A percentile compares a stretch with the other conserved stretches of the same genome.
Conservation (phyloP, 2,888 invertebrate species). For the Leucophenga maculata region DNA sequence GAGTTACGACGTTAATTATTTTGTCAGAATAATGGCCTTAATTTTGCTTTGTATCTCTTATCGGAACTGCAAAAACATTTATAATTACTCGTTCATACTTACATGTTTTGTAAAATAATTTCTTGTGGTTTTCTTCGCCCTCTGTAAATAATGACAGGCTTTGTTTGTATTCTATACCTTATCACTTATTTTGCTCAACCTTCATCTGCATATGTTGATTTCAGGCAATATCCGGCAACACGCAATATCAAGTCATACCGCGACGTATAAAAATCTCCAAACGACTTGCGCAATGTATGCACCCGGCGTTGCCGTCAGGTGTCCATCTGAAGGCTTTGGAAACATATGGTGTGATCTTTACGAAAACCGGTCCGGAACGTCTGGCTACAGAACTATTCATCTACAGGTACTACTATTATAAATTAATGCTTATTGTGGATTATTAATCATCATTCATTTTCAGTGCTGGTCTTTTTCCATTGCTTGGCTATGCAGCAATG, state of each 20-base stretch:
- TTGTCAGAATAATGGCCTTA: slow-evolving; percentile 2
- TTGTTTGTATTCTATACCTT: too few relatives aligned
- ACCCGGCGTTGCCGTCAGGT: slow-evolving; percentile 91
- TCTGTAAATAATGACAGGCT: too few relatives aligned
- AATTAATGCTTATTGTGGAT: not conserved
- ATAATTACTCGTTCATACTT: too few relatives aligned
- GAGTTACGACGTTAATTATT: slow-evolving; percentile 1
- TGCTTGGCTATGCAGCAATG: slow-evolving; percentile 90
- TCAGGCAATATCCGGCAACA: slow-evolving; percentile 83
- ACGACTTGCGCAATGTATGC: slow-evolving; percentile 93
- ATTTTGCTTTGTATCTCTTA: slow-evolving; percentile 6
- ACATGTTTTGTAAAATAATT: too few relatives aligned
- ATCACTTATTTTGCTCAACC: slow-evolving; percentile 22
- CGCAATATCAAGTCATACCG: slow-evolving; percentile 89
- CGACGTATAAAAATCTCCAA: slow-evolving; percentile 90
- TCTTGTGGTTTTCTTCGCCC: too few relatives aligned
- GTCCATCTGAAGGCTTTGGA: slow-evolving; percentile 93
- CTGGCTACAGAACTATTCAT: slow-evolving; percentile 88
- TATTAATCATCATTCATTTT: not conserved
- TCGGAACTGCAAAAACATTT: not conserved
- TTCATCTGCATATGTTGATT: slow-evolving; percentile 42
- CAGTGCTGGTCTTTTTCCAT: slow-evolving; percentile 85
- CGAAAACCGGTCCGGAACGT: slow-evolving; percentile 86
- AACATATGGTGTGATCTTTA: slow-evolving; percentile 92
- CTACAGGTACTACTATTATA: slow-evolving; percentile 76